Percentiles rank a stretch among this genome's conserved stretches.
phyloP scores from a whole-genome alignment of 2,797 vertebrate genomes.

The Protosalanx chinensis region DNA sequence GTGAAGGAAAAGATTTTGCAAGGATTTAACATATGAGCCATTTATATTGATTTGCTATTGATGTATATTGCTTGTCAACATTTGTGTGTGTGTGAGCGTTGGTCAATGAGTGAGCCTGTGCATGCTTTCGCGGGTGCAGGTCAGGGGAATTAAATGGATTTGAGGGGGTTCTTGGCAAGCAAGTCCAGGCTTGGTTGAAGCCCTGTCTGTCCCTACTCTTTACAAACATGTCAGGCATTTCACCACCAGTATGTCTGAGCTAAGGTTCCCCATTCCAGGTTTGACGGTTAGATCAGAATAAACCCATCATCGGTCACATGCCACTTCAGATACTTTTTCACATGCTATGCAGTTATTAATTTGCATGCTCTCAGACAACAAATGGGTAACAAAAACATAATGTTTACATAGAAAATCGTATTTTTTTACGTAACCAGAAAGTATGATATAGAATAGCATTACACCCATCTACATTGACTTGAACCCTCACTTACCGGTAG shows the following conservation, averaged over 20 bases:
- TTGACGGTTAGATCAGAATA: conserved; percentile 35
- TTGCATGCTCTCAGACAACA: not conserved
- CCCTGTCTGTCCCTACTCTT: conserved; percentile 66
- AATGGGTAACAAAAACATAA: too few species aligned
- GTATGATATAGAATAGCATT: conserved; percentile 44
- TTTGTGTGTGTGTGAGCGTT: not conserved
- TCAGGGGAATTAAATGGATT: conserved; percentile 55
- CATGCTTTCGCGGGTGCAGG: conserved; percentile 37
- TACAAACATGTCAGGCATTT: conserved; percentile 73
- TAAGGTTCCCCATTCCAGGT: conserved; percentile 44
- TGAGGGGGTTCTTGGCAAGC: conserved; percentile 69
- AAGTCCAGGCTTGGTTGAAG: conserved; percentile 72
- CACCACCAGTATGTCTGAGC: conserved; percentile 58
- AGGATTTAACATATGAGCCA: not conserved
- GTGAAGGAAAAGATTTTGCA: not conserved
- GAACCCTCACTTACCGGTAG: conserved; percentile 50
- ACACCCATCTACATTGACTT: conserved; percentile 42
- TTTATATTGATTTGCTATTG: not conserved
- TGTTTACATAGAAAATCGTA: not conserved
- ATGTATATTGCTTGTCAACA: not conserved
- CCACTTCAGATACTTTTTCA: not conserved
- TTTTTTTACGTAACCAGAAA: conserved; percentile 48
- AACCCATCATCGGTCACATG: conserved; percentile 21
- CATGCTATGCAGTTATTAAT: not conserved
- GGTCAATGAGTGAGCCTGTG: conserved; percentile 35